These are phyloP conservation scores for Gila orcuttii DNA, from an alignment of 2,113 vertebrate genomes.

Conservation along the genomic window DNA sequence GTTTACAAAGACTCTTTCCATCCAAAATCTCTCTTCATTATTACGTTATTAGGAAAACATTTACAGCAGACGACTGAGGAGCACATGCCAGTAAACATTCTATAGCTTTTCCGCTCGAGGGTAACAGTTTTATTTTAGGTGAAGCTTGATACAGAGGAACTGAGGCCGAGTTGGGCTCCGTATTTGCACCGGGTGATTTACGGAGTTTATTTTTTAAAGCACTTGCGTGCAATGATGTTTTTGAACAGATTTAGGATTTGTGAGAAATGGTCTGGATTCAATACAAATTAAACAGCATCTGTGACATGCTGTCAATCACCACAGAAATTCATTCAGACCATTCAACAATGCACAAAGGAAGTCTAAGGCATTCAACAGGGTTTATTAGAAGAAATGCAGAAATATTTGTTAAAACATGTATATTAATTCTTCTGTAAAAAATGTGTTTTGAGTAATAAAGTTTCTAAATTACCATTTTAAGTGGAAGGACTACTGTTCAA, in stretches of 20 bases:
- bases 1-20: background rate
- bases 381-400: background rate
- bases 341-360: background rate
- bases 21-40: slow-evolving; percentile 8
- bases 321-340: background rate
- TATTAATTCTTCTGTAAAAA: background rate
- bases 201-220: background rate
- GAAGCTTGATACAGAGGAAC: background rate
- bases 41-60: slow-evolving; percentile 18
- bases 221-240: background rate
- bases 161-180: background rate
- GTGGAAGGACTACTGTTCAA: background rate
- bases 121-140: background rate
- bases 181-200: background rate
- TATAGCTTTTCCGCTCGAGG: slow-evolving; percentile 9
- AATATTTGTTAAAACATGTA: background rate
- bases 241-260: slow-evolving; percentile 7
- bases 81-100: slow-evolving; percentile 28
- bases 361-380: background rate
- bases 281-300: background rate
- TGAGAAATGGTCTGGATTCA: slow-evolving; percentile 9
- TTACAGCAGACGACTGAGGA: background rate
- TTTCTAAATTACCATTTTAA: background rate
- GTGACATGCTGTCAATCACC: background rate
- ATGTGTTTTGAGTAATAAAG: background rate